Conservation (phyloP, 2,888 invertebrate genomes). For the Drosophila monieri region DNA sequence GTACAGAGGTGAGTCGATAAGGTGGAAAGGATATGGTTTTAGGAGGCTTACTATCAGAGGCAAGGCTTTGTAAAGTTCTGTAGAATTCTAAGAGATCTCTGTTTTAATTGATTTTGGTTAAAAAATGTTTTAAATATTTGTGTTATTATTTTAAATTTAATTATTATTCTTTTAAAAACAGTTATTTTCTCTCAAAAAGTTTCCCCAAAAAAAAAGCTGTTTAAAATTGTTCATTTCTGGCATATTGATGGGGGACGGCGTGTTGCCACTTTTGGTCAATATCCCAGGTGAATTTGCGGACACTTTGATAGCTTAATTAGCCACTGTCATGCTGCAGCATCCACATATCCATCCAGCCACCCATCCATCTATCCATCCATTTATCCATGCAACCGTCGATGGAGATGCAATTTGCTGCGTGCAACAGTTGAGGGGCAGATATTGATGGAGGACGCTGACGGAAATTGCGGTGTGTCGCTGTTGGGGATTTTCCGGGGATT, state of each 20-base stretch:
- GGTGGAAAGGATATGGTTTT: neutral
- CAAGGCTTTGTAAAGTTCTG: no score
- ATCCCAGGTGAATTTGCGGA: constrained; percentile 18
- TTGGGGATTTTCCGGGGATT: constrained; percentile 27
- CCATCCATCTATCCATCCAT: constrained; percentile 10
- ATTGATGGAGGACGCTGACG: constrained; percentile 13
- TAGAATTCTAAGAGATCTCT: no score
- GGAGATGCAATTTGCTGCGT: constrained; percentile 34
- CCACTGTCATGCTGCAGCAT: constrained; percentile 29
- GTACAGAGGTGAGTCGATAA: constrained; percentile 88
- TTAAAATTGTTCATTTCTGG: no score
- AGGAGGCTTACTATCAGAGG: no score
- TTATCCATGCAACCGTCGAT: constrained; percentile 15
- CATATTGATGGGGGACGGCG: neutral
- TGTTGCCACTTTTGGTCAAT: neutral
- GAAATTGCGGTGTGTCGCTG: constrained; percentile 31
- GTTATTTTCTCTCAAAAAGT: no score
- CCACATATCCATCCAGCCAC: neutral
- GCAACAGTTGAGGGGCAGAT: constrained; percentile 31
- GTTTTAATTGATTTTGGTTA: no score
- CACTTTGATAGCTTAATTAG: constrained; percentile 52
- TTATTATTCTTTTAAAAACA: no score
- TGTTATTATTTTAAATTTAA: no score
- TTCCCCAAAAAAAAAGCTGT: no score
- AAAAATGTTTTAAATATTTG: no score